Percentiles rank a stretch among this genome's conserved stretches.
Conservation (phyloP, 2,888 invertebrate species). For the Anthophora plumipes region DNA sequence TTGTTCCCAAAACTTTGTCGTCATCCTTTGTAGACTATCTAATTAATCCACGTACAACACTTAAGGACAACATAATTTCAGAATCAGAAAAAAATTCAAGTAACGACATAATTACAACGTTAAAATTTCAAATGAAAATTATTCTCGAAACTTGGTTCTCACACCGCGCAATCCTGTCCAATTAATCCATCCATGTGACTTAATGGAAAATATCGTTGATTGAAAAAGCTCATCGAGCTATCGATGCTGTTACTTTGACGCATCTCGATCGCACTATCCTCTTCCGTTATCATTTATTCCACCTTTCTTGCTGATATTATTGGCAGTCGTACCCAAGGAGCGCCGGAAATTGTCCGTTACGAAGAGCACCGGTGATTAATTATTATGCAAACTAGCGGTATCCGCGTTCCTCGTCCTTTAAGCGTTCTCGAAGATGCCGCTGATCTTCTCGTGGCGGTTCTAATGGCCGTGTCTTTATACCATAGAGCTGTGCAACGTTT, state of each 20-base stretch:
- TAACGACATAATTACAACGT: too few relatives aligned
- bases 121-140: too few relatives aligned
- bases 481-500: constrained; percentile 13
- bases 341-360: constrained; percentile 81
- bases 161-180: constrained; percentile 7
- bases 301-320: constrained; percentile 46
- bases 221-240: background rate
- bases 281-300: constrained; percentile 23
- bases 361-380: constrained; percentile 79
- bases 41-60: too few relatives aligned
- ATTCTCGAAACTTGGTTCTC: background rate
- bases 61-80: too few relatives aligned
- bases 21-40: too few relatives aligned
- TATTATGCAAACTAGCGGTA: constrained; percentile 80
- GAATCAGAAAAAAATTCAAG: too few relatives aligned
- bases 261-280: background rate
- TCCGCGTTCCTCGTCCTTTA: constrained; percentile 63
- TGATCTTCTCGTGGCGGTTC: constrained; percentile 20
- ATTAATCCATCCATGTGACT: background rate
- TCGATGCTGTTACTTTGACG: background rate
- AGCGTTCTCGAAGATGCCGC: constrained; percentile 47
- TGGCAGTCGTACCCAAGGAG: constrained; percentile 57
- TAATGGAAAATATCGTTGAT: background rate
- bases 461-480: constrained; percentile 44
- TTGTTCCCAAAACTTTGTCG: too few relatives aligned